Base-by-base conservation (phyloP, 2,113 vertebrate genomes). In the Trachemys scripta region DNA sequence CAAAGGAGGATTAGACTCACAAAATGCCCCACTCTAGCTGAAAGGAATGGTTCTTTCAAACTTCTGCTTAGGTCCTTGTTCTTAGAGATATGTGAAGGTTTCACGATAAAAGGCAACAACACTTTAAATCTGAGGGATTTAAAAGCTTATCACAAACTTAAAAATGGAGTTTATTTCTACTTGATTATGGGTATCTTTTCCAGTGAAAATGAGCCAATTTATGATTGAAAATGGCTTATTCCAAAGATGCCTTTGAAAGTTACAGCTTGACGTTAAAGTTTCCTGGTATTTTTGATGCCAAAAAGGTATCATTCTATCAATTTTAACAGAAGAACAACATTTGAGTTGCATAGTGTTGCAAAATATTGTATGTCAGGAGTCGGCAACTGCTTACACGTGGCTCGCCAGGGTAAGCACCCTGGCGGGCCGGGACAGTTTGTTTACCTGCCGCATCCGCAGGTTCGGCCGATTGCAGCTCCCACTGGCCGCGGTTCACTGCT, bases 251-350 rank as follows among this genome's bases (percentile, higher is more conserved):
- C 95, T 95, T 92, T 95, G 89, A 94, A 95, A 96, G 91, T 97
- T 97, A 1, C 1, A 90, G 85, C 84, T 85, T 95, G 92, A 96
- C 96, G 95, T 96, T 96, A 96, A 89, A 95, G 88, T 97, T 96
- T 96, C 94, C 95, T 94, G 91, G 16, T 80, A 91, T 94, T 81
- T 89, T 92, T 31, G 31, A 20, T 95, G 96, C 92, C 96, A 95
- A 86, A 83, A 90, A 95, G 94, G 93, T 69, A 59, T 81, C 57
- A 93, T 95, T 93, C 92, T 89, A 88, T 80, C 92, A 42, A 75
- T 78, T 96, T 96, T 95, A 95, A 79, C 87, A 97, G 92, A 94
- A 94, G 95, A 96, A 1, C 47, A 91, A 47, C 79, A 87, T 85
- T 92, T 57, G 84, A 96, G 89, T 86, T 92, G 94, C 92, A 65